These are phyloP conservation scores for Exephanes ischioxanthus DNA, from an alignment of 2,888 invertebrate species.

Conservation along the genomic window DNA sequence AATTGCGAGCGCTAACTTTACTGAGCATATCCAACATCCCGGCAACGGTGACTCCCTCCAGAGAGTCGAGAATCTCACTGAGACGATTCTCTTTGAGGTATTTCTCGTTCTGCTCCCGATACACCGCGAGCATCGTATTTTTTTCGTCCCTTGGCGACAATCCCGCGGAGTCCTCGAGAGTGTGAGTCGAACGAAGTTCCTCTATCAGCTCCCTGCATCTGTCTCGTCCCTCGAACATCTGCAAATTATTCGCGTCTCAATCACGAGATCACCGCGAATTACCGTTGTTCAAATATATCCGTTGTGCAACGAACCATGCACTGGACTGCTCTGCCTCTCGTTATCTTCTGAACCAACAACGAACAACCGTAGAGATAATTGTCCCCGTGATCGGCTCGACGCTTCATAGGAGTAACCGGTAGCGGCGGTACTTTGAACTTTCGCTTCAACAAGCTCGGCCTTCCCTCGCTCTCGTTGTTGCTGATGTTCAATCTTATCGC, in stretches of 20 bases:
- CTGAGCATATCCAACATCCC: slow-evolving; percentile 91
- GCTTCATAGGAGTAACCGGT: slow-evolving; percentile 81
- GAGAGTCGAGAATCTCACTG: slow-evolving; percentile 88
- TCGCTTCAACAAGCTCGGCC: slow-evolving; percentile 71
- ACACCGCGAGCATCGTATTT: slow-evolving; percentile 73
- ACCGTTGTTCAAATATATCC: neutral
- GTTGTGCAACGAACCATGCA: slow-evolving; percentile 86
- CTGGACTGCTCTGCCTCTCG: slow-evolving; percentile 91
- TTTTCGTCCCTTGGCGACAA: slow-evolving; percentile 74
- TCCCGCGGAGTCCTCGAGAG: slow-evolving; percentile 87
- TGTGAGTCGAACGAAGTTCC: slow-evolving; percentile 89
- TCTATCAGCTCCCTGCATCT: slow-evolving; percentile 90
- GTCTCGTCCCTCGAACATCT: slow-evolving; percentile 91
- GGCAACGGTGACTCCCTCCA: slow-evolving; percentile 91
- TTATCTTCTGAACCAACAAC: slow-evolving; percentile 87
- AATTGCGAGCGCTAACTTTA: slow-evolving; percentile 73
- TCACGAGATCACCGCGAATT: neutral
- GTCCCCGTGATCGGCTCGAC: slow-evolving; percentile 83
- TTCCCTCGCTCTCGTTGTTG: slow-evolving; percentile 46
- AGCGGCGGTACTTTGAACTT: slow-evolving; percentile 68
- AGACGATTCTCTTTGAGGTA: slow-evolving; percentile 86
- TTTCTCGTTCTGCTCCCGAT: slow-evolving; percentile 67
- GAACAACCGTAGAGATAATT: slow-evolving; percentile 46
- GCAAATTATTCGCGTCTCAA: slow-evolving; percentile 33
- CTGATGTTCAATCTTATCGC: slow-evolving; percentile 79